Conservation (phyloP, 2,797 vertebrate species). For the Fratercula arctica region DNA sequence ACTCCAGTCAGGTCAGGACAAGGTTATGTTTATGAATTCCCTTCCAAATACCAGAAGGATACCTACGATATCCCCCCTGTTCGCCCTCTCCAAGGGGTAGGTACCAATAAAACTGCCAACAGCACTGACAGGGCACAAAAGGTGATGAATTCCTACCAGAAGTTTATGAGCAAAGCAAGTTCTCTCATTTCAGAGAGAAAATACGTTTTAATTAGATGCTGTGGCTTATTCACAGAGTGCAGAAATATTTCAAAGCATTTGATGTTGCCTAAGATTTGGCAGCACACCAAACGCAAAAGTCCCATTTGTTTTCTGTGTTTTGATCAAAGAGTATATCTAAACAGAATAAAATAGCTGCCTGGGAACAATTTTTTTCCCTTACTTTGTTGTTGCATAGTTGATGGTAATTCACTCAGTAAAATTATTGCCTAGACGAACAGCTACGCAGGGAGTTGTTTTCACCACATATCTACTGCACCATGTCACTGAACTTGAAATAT, state of each 20-base stretch:
- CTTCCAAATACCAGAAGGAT: constrained; percentile 87
- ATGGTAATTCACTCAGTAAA: constrained; percentile 32
- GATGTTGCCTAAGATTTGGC: constrained; percentile 55
- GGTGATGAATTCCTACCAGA: constrained; percentile 19
- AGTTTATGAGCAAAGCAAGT: constrained; percentile 13
- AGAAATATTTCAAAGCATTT: constrained; percentile 42
- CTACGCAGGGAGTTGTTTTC: constrained; percentile 4
- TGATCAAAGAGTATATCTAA: constrained; percentile 44
- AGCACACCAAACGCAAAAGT: not conserved
- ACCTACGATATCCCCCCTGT: constrained; percentile 90
- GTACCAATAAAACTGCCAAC: constrained; percentile 63
- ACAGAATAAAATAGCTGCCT: constrained; percentile 32
- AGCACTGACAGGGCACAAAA: constrained; percentile 12
- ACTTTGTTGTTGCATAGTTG: constrained; percentile 32
- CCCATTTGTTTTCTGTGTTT: constrained; percentile 49
- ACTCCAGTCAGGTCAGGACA: constrained; percentile 90
- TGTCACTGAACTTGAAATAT: not conserved
- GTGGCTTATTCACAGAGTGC: not conserved
- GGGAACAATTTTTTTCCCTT: not conserved
- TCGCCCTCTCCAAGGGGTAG: constrained; percentile 87
- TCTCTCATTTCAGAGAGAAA: constrained; percentile 53
- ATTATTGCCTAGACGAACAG: not conserved
- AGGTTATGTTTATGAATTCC: constrained; percentile 85
- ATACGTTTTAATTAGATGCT: constrained; percentile 26
- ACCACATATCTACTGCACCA: not conserved